Evolutionary conservation across 1,140 invertebrate genomes (phyloP).

Genomic region (Zaprionus camerounensis): DNA sequence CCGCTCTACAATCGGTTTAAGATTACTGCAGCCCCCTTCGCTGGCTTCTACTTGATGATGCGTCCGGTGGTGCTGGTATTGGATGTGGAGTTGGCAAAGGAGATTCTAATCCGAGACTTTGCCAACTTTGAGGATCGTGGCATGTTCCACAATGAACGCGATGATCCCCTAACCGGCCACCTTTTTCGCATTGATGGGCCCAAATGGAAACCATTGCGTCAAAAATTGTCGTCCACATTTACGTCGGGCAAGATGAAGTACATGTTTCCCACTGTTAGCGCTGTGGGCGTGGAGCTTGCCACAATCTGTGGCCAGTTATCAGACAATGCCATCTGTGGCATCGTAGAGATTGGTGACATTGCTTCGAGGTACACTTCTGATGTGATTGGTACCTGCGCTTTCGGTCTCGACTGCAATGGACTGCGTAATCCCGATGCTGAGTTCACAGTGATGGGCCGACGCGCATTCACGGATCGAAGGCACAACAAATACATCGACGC

Average conservation of each 20-base stretch:
- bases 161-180: constrained; percentile 85
- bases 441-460: constrained; percentile 84
- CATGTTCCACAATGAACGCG: constrained; percentile 84
- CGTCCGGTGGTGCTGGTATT: constrained; percentile 63
- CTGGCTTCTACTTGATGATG: constrained; percentile 63
- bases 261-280: constrained; percentile 85
- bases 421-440: constrained; percentile 85
- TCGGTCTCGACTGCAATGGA: constrained; percentile 86
- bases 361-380: constrained; percentile 87
- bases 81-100: constrained; percentile 84
- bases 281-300: constrained; percentile 73
- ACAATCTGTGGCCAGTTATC: constrained; percentile 61
- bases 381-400: constrained; percentile 87
- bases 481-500: constrained; percentile 59
- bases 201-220: constrained; percentile 87
- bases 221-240: constrained; percentile 86
- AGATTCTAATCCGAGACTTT: constrained; percentile 87
- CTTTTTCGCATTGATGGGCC: constrained; percentile 85
- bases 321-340: constrained; percentile 60
- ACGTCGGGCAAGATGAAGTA: constrained; percentile 87
- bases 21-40: constrained; percentile 54
- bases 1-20: constrained; percentile 66
- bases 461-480: constrained; percentile 62
- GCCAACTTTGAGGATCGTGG: constrained; percentile 86
- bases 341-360: constrained; percentile 82